These are phyloP conservation scores for Chaenodraco wilsoni DNA, from an alignment of 2,797 vertebrate genomes.

Conservation along the genomic window DNA sequence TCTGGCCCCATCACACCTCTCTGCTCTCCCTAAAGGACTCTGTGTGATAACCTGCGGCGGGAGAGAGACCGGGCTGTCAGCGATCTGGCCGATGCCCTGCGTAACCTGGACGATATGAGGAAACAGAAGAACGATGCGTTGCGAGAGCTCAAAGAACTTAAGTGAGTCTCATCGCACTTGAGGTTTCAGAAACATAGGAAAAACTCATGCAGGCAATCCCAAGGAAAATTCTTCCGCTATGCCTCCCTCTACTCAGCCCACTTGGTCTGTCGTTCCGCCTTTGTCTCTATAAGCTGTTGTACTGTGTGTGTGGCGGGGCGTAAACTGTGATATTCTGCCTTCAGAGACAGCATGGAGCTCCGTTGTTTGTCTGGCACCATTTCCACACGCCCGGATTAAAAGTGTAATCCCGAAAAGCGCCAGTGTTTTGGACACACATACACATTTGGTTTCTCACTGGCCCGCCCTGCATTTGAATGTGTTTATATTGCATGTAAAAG, in stretches of 20 bases:
- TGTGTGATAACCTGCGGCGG: conserved; percentile 94
- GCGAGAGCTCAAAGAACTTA: conserved; percentile 93
- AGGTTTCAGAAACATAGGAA: not conserved
- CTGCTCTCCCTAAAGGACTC: conserved; percentile 80
- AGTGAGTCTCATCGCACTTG: conserved; percentile 80
- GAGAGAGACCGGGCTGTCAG: conserved; percentile 95
- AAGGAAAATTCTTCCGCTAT: conserved; percentile 14
- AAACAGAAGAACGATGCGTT: conserved; percentile 94
- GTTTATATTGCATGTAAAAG: conserved; percentile 38
- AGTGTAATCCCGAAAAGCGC: conserved; percentile 67
- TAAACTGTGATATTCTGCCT: conserved; percentile 61
- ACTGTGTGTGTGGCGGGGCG: conserved; percentile 45
- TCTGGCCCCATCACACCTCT: not conserved
- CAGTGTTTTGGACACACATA: conserved; percentile 61
- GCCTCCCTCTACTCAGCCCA: conserved; percentile 4
- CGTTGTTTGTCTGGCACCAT: conserved; percentile 51
- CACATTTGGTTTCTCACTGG: conserved; percentile 32
- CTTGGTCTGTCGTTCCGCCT: conserved; percentile 13
- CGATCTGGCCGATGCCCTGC: conserved; percentile 93
- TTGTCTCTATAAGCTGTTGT: conserved; percentile 52
- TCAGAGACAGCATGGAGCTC: conserved; percentile 45
- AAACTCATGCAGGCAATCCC: not conserved
- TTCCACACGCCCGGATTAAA: conserved; percentile 69
- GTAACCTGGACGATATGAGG: conserved; percentile 95
- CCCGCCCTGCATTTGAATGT: conserved; percentile 12